A percentile compares a stretch with the other conserved stretches of the same genome.
phyloP scores from a whole-genome alignment of 1,140 invertebrate genomes.

The Ganaspis sp. region DNA sequence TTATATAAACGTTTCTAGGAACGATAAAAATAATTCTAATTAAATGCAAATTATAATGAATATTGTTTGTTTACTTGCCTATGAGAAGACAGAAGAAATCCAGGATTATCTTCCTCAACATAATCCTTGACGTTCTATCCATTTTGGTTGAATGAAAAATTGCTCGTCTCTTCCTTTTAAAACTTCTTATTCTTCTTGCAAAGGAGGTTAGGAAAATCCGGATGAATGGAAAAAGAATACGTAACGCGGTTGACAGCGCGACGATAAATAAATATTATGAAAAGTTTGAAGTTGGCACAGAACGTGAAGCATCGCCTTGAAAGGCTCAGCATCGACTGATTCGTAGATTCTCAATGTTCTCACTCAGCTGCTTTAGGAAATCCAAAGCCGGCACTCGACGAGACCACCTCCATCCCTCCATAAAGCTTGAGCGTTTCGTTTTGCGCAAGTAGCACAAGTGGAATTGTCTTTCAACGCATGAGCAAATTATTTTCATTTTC shows the following conservation, averaged over 20 bases:
- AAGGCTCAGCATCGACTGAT: slow-evolving; percentile 7
- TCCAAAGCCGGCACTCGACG: neutral
- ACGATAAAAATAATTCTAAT: neutral
- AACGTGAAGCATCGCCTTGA: slow-evolving; percentile 1
- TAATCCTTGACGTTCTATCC: slow-evolving; percentile 61
- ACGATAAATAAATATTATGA: slow-evolving; percentile 18
- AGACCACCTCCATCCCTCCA: neutral
- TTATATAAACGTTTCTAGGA: slow-evolving; percentile 37
- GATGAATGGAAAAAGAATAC: neutral
- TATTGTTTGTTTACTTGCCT: slow-evolving; percentile 48
- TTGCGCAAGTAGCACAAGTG: slow-evolving; percentile 17
- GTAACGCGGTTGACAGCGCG: slow-evolving; percentile 16
- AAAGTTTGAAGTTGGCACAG: neutral
- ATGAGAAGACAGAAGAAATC: slow-evolving; percentile 61
- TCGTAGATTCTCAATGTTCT: neutral
- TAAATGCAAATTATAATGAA: neutral
- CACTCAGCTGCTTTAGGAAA: slow-evolving; percentile 2
- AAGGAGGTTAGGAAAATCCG: slow-evolving; percentile 7
- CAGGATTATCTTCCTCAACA: slow-evolving; percentile 61
- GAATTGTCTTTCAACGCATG: slow-evolving; percentile 11
- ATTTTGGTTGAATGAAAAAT: slow-evolving; percentile 42
- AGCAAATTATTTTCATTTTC: neutral
- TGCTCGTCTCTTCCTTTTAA: neutral
- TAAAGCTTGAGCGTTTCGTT: neutral
- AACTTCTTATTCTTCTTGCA: slow-evolving; percentile 4